Base-by-base conservation (phyloP, 2,888 invertebrate species). In the Tubulanus polymorphus region DNA sequence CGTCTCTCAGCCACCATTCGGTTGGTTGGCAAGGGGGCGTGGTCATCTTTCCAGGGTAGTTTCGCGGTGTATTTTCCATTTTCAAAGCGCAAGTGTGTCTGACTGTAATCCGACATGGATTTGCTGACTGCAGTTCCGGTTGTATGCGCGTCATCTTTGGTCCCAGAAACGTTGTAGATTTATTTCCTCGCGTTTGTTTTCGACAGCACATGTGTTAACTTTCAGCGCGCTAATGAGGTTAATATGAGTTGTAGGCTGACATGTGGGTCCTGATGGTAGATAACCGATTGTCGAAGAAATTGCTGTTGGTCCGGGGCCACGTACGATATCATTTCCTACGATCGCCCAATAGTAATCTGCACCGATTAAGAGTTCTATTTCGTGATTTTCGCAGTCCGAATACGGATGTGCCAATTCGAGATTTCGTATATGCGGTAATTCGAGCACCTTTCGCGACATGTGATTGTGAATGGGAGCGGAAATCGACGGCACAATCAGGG, bases 261-360 rank as follows among this genome's bases (percentile, higher is more conserved):
- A 52, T 8, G 54, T 28, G 18, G 55, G 55, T 1, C 56, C 60
- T 6, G 59, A 54, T 6, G 59, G 41, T 28, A 62, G 37, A 48
- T 56, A 59, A 20, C 60, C 60, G 1, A 60, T 41, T 48, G 56
- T 60, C 2, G 58, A 62, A 18, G 53, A 46, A 1, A 61, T 59
- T 10, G 62, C 60, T 3, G 53, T 60, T 37, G 58, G 62, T 30
- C 60, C 62, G n/a, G 58, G 27, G 10, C 58, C 56, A 28, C 60
- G 30, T 10, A 60, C 32, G 15, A 62, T 52, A 2, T 30, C 48
- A 47, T 60, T 51, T 26, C 48, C 37, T 1, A 61, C 61, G 10
- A 61, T 49, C 2, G 59, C 37, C 61, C 60, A 63, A 37, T 56
- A 63, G 23, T 47, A 48, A 37, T 59, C 63, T 12, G 59, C 61